Evolutionary conservation across 1,140 invertebrate species (phyloP), one percentile per base, ranked within the genome.

Genomic region (Drosophila ironensis): DNA sequence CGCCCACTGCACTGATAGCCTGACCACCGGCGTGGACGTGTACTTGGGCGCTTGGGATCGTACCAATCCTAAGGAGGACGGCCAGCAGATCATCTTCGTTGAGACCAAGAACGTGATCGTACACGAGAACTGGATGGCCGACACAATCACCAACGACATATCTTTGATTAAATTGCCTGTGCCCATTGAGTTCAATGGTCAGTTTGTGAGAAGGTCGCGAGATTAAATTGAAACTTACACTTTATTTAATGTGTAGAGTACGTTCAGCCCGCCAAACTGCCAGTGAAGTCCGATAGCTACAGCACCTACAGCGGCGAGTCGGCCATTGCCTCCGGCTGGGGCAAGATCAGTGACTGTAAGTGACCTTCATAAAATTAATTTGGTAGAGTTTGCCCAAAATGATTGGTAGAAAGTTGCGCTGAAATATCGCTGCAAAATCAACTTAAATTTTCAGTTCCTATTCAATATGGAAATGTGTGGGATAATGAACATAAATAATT

Each of bases 1-100:
- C 3, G 93, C 92, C 6, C 93, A 94, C 64, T 94, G 93, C 74
- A 90, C 91, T 42, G 91, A 91, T 8, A 40, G 44, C 4, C 4
- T 86, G 90, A 91, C 54, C 47, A 84, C 60, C 17, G 77, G 77
- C 6, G 82, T 86, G 20, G 84, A 87, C 60, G 84, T 88, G 50
- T 78, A 81, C 14, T 24, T 87, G 70, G 82, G 82, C 11, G 71
- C 82, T 40, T 75, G 47, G 41, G 59, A 87, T 54, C 86, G 71
- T 11, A 70, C 69, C 12, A 12, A 88, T n/a, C 14, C 40, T n/a
- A 46, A 46, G 8, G 84, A 87, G 68, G 9, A 6, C 0, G 71
- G 73, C 1, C 84, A 84, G 19, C 73, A 78, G 56, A 68, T 77
- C 9, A 14, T 88, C 12, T 86, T 77, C 37, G 84, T 88, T 12